Evolutionary conservation across 1,140 invertebrate species (phyloP).

Genomic region (Trypoxylus dichotomus): DNA sequence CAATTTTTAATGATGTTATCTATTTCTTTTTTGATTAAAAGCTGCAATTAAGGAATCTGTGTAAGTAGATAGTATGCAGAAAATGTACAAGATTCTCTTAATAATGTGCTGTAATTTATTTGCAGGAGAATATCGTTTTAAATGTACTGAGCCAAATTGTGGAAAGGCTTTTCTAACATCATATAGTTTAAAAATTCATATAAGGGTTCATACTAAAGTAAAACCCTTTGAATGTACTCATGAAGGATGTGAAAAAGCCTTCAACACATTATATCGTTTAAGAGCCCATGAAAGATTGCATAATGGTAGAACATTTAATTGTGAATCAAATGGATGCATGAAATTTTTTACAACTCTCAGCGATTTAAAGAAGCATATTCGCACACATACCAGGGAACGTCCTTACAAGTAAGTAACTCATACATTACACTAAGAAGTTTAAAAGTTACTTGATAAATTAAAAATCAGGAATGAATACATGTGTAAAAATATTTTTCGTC

Average conservation of each 20-base stretch:
- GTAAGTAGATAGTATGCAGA: background rate
- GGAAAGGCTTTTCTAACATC: constrained; percentile 93
- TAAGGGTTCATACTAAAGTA: constrained; percentile 92
- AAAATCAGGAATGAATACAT: no score
- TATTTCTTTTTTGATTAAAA: constrained; percentile 29
- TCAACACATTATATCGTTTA: constrained; percentile 91
- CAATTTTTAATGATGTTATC: background rate
- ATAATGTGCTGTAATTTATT: constrained; percentile 40
- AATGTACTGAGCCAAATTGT: constrained; percentile 84
- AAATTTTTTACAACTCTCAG: constrained; percentile 94
- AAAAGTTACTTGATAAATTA: no score
- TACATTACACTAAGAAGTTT: no score
- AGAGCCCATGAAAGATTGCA: constrained; percentile 90
- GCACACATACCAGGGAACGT: constrained; percentile 90
- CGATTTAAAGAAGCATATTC: constrained; percentile 90
- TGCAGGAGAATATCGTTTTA: constrained; percentile 91
- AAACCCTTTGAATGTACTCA: constrained; percentile 84
- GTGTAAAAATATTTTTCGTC: no score
- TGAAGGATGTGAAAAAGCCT: constrained; percentile 84
- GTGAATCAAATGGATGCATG: constrained; percentile 76
- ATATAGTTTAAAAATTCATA: constrained; percentile 93
- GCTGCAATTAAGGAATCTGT: constrained; percentile 19
- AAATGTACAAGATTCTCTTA: constrained; percentile 20
- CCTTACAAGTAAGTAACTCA: constrained; percentile 78
- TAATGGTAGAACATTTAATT: constrained; percentile 95